Conservation (phyloP, 2,888 invertebrate genomes). For the Drosophila pegasa region DNA sequence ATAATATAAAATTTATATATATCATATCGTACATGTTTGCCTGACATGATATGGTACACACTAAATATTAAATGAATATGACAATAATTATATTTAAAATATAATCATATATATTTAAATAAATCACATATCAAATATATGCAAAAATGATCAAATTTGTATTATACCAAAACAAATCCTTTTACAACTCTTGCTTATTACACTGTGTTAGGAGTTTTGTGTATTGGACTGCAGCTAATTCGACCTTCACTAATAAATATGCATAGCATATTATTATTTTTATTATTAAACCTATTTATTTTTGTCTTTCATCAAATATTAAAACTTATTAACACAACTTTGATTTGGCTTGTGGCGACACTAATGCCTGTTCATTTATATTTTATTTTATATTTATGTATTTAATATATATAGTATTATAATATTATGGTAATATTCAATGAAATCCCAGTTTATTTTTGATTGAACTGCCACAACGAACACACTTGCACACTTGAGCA, state of each 20-base stretch:
- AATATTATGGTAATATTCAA: background rate
- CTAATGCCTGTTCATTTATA: background rate
- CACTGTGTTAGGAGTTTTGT: no score
- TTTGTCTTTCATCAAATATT: background rate
- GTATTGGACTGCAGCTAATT: background rate
- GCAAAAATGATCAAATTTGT: no score
- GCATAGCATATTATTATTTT: background rate
- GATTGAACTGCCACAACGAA: background rate
- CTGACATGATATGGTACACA: no score
- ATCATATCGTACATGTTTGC: no score
- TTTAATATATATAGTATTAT: no score
- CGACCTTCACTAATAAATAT: background rate
- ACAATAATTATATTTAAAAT: no score
- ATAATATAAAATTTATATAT: no score
- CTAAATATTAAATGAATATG: no score
- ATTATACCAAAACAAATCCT: background rate
- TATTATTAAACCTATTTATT: background rate
- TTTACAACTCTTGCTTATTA: background rate
- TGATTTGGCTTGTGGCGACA: no score
- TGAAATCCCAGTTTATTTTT: background rate
- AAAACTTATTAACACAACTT: background rate
- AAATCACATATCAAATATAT: no score
- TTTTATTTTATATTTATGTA: background rate
- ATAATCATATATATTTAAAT: no score
- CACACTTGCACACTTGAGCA: constrained; percentile 15